Percentiles rank a stretch among this genome's conserved stretches.
Evolutionary conservation across 1,140 invertebrate species (phyloP).

Genomic region (Cherax quadricarinatus): DNA sequence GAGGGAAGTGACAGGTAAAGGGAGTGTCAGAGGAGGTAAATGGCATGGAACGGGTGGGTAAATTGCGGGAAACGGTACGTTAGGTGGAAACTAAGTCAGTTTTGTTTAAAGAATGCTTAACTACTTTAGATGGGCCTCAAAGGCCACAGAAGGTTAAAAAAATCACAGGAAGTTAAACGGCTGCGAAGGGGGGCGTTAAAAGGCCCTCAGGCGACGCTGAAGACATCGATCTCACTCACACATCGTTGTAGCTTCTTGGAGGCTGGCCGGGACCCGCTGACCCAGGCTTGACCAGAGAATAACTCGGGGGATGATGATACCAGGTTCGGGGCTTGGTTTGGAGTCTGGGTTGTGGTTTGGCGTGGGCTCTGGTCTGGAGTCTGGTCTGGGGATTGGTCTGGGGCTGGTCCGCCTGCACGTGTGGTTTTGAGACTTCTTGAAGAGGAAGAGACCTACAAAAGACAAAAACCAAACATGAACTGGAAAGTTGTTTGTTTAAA

Average conservation of each 20-base stretch:
- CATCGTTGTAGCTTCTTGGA: not conserved
- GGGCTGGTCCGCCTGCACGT: not conserved
- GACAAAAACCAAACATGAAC: no score
- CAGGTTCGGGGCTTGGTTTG: not conserved
- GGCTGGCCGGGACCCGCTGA: not conserved
- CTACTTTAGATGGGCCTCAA: no score
- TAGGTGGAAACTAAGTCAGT: no score
- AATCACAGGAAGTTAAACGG: not conserved
- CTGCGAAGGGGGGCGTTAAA: no score
- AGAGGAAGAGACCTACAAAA: not conserved
- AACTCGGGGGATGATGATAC: not conserved
- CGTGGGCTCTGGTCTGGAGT: not conserved
- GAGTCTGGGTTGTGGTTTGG: not conserved
- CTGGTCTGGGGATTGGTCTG: not conserved
- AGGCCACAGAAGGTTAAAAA: not conserved
- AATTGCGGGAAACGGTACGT: no score
- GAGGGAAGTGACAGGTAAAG: no score
- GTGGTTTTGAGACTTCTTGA: not conserved
- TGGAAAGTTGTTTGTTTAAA: no score
- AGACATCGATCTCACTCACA: not conserved
- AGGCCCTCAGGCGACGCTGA: no score
- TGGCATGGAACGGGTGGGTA: no score
- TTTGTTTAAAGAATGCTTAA: no score
- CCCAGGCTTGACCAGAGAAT: not conserved
- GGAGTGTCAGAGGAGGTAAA: no score